Base-by-base conservation (phyloP, 2,113 vertebrate species). In the Alouatta palliata region DNA sequence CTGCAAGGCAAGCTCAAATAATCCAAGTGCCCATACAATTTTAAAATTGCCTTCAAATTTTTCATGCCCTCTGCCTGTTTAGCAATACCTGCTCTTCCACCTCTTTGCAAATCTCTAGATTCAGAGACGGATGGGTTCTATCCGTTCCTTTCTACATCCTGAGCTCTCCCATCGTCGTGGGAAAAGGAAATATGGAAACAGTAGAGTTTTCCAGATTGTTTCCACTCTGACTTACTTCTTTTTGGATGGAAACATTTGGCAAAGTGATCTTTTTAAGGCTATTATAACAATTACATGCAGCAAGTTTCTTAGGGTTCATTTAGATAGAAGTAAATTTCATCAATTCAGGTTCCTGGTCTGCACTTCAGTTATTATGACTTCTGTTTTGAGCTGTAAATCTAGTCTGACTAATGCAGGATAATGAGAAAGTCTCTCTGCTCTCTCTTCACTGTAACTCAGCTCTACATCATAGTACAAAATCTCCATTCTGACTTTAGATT, bases 281-380 rank as follows among this genome's bases (percentile, higher is more conserved):
- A 25, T 30, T 66, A 16, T 90, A 88, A 80, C 3, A 70, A 89
- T 84, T 80, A 64, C 32, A 85, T 11, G 81, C 23, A 82, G 45
- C 61, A 94, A 70, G 17, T 16, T 43, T 95, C 87, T 90, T 80
- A 66, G 16, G 16, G 56, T 27, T 89, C 90, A 90, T 71, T 80
- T 58, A 81, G 95, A 87, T 76, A 58, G 82, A 95, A 82, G 71
- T 58, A 21, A 94, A 89, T 96, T 95, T 54, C 79, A 86, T 94
- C 61, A 76, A 11, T 37, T 27, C 66, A 79, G 47, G 54, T 89
- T 54, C 40, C n/a, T 21, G 2, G 1, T 40, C 27, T 87, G 83
- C 47, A 86, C 37, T 71, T 10, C 13, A 75, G n/a, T 54, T 85
- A 87, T 35, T 10, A 0, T 81, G 87, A 75, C 49, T 93, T 43